These are phyloP conservation scores for Dreissena polymorpha DNA, from an alignment of 1,140 invertebrate genomes.

Conservation along the genomic window DNA sequence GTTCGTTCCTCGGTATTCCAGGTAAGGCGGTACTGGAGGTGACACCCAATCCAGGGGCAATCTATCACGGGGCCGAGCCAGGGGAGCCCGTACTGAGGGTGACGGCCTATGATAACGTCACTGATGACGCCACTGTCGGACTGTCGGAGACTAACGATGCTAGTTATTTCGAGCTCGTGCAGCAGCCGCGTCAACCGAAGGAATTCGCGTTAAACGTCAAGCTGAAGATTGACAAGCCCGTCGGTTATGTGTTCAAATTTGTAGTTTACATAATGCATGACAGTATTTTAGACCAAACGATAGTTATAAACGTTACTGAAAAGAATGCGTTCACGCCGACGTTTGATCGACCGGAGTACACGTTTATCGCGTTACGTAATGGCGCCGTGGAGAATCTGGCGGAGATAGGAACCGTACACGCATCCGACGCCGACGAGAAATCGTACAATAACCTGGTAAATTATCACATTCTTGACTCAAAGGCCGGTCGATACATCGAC, in stretches of 20 bases:
- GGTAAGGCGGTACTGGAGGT: too few species aligned
- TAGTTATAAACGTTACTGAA: constrained; percentile 42
- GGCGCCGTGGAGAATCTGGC: constrained; percentile 28
- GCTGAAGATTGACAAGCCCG: constrained; percentile 44
- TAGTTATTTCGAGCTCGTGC: constrained; percentile 30
- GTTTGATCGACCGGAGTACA: constrained; percentile 35
- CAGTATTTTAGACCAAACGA: not conserved
- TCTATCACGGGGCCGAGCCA: constrained; percentile 3
- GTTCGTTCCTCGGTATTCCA: too few species aligned
- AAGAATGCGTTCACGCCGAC: constrained; percentile 28
- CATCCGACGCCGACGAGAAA: constrained; percentile 29
- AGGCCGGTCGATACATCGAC: constrained; percentile 5
- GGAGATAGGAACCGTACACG: constrained; percentile 33
- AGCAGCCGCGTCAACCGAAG: not conserved
- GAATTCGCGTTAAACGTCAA: constrained; percentile 33
- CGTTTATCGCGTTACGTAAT: constrained; percentile 40
- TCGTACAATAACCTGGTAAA: constrained; percentile 40
- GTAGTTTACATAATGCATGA: not conserved
- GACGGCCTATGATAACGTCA: constrained; percentile 16
- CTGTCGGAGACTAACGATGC: constrained; percentile 15
- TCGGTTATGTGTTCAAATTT: constrained; percentile 38
- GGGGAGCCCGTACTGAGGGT: constrained; percentile 24
- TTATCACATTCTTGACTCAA: constrained; percentile 39
- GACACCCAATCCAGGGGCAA: too few species aligned
- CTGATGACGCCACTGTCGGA: not conserved